Base-by-base conservation (phyloP, 2,113 vertebrate species). In the Neofelis nebulosa region DNA sequence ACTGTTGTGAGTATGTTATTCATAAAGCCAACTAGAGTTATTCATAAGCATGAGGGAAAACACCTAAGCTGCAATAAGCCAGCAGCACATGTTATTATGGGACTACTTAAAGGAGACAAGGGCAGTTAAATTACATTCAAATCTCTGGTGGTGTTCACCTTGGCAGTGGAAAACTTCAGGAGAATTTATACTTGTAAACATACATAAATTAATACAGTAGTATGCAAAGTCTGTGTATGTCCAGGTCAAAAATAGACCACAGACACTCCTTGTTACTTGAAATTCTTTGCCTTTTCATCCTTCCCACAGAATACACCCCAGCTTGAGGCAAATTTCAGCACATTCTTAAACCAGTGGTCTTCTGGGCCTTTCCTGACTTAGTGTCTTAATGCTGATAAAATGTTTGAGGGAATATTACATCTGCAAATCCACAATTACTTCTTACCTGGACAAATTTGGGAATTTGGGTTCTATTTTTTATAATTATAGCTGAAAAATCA, bases 11-110 rank as follows among this genome's bases (percentile, higher is more conserved):
- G 73, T 33, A 25, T 88, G 65, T 88, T 97, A 41, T 92, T 96
- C 82, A 78, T 94, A 96, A 95, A 91, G 52, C 50, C 57, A 91
- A 16, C 63, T 82, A 29, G 63, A 95, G 45, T 96, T 94, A 93
- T 92, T 96, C 12, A 50, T 86, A 65, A 69, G 12, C 55, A 81
- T 88, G 31, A 94, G 13, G 38, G 63, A 91, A 97, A 95, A 90
- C 13, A 65, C 38, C 84, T 87, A 84, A 84, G 36, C 38, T 74
- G 4, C 29, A 88, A 19, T 84, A 92, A 80, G 18, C 31, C 81
- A 83, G 12, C 57, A 90, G 15, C 38, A 57, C 45, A 45, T 78
- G 33, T 63, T 89, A 92, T 82, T 50, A 92, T 90, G 48, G 65
- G n/a, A 89, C 15, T 95, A 41, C 63, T 84, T 92, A 84, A 63